Conservation (phyloP, 1,140 invertebrate species). For the Caenorhabditis brenneri region DNA sequence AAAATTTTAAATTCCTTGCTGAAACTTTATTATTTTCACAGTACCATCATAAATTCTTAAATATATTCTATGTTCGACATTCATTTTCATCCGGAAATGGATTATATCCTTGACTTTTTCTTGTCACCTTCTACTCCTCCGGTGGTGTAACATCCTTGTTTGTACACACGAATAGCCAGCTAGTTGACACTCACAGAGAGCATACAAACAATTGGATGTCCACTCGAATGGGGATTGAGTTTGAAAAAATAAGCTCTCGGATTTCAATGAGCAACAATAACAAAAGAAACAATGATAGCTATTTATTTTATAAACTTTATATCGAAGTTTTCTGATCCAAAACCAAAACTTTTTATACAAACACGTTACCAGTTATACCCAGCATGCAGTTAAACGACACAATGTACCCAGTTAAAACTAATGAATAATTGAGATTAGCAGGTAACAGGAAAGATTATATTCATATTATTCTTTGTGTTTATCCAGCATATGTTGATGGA, state of each 20-base stretch:
- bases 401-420: neutral
- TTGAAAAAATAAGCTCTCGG: neutral
- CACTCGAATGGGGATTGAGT: neutral
- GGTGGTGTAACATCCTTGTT: conserved; percentile 13
- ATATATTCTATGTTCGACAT: no score
- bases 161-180: neutral
- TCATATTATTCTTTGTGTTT: conserved; percentile 26
- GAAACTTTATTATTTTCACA: no score
- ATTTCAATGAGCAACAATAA: no score
- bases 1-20: no score
- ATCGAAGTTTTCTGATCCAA: neutral
- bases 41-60: no score
- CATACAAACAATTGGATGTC: conserved; percentile 20
- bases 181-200: neutral
- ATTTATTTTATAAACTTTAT: neutral
- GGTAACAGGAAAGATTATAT: neutral
- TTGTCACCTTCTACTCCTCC: neutral
- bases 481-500: conserved; percentile 51
- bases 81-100: neutral
- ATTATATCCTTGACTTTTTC: neutral
- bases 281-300: no score
- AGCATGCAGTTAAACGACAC: conserved; percentile 17
- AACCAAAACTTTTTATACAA: neutral
- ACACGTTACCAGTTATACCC: neutral
- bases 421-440: neutral